A percentile compares a stretch with the other conserved stretches of the same genome.
These are phyloP conservation scores for Rhinolophus sinicus DNA, from an alignment of 2,113 vertebrate genomes.

Conservation along the genomic window DNA sequence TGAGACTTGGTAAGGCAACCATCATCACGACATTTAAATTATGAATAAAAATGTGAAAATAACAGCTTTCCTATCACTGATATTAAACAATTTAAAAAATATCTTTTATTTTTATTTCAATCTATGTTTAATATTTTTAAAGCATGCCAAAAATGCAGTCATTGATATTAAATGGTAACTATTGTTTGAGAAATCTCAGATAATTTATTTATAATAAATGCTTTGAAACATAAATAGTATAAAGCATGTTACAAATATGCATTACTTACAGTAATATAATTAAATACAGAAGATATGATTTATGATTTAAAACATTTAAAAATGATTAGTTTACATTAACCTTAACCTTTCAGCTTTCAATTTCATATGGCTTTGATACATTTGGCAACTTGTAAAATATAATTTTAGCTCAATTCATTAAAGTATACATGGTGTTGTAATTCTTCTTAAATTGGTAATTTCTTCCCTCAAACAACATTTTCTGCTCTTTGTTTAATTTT, in stretches of 20 bases:
- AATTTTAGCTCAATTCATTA: not conserved
- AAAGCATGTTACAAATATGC: not conserved
- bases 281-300: not conserved
- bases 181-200: slow-evolving; percentile 16
- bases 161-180: not conserved
- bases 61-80: not conserved
- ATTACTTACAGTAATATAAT: not conserved
- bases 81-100: not conserved
- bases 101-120: not conserved
- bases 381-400: slow-evolving; percentile 7
- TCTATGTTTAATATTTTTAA: not conserved
- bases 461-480: not conserved
- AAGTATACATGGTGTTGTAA: not conserved
- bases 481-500: not conserved
- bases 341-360: not conserved
- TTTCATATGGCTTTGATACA: not conserved
- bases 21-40: not conserved
- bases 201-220: not conserved
- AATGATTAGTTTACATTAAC: not conserved
- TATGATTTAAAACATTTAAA: slow-evolving; percentile 27
- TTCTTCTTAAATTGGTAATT: not conserved
- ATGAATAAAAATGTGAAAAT: not conserved
- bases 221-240: not conserved
- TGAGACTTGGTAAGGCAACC: not conserved
- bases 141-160: not conserved